Base-by-base conservation (phyloP, 2,113 vertebrate species). In the Sander lucioperca region DNA sequence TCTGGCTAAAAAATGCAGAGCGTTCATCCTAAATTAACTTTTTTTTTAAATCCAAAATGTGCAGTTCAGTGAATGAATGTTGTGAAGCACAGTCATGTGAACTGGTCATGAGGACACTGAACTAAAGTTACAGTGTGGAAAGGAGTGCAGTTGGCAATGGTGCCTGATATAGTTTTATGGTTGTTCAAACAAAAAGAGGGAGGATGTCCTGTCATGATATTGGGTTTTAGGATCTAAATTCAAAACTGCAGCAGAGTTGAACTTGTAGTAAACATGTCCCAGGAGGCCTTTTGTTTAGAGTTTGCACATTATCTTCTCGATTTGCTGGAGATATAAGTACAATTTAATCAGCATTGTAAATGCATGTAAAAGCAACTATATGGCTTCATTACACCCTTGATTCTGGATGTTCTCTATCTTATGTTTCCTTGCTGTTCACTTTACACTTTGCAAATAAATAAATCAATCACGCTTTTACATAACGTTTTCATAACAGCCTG, bases 161-260 rank as follows among this genome's bases (percentile, higher is more conserved):
- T 1, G 53, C 25, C 15, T 25, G 43, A 78, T 45, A 61, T 23
- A 14, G 27, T 50, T 85, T 80, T 72, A 85, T 75, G 59, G 68
- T 6, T 85, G 56, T 83, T 78, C 80, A 81, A 79, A 86, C 51
- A 83, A 13, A 50, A 36, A 18, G 30, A 5, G 18, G 59, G 66
- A 77, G 77, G 81, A 80, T 74, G 57, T 80, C 71, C 77, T 51
- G 27, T 63, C 21, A 5, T 15, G 43, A 70, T 70, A 80, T 13
- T 0, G 43, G 27, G 71, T 77, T 84, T 73, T 59, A 51, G 59
- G 57, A 51, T 57, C 53, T 23, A 5, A 18, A 30, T 77, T 36
- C n/a, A 54, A 66, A 25, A 36, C 75, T 25, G 33, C 56, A 8
- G 57, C 53, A 63, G 13, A 18, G 39, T 25, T 54, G 0, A 62